Evolutionary conservation across 2,113 vertebrate species (phyloP).

Genomic region (Typhlomys cinereus): DNA sequence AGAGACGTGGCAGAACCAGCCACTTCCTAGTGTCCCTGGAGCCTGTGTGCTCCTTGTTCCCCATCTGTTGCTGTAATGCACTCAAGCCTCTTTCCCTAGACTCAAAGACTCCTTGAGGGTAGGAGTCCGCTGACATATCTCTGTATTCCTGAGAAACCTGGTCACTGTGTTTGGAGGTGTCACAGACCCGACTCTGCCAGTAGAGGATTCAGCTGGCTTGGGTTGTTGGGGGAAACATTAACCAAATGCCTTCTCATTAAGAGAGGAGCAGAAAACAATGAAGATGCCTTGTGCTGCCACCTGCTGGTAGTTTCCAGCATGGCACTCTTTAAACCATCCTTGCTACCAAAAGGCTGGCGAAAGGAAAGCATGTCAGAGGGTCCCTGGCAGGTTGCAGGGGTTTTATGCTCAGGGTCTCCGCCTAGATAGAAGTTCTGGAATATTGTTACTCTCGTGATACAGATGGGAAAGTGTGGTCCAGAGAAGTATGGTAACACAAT

Average conservation of each 20-base stretch:
- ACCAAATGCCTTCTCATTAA: neutral
- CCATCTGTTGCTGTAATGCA: no score
- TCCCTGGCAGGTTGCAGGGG: neutral
- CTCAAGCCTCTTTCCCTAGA: neutral
- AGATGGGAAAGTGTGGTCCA: neutral
- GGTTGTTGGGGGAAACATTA: neutral
- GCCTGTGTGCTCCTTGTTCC: neutral
- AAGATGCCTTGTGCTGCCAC: conserved; percentile 60
- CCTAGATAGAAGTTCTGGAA: neutral
- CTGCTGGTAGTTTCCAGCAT: conserved; percentile 59
- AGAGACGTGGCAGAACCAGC: neutral
- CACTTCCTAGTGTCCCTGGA: neutral
- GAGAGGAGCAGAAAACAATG: neutral
- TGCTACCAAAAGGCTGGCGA: no score
- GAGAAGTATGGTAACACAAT: neutral
- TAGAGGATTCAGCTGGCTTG: neutral
- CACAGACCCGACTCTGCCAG: neutral
- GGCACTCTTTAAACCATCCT: neutral
- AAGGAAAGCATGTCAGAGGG: neutral
- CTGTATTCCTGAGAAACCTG: neutral
- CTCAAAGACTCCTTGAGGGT: neutral
- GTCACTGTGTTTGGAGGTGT: neutral
- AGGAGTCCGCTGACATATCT: neutral
- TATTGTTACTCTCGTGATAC: neutral
- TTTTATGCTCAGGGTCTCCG: neutral